Base-by-base conservation (phyloP, 2,797 vertebrate species). In the Strix occidentalis region DNA sequence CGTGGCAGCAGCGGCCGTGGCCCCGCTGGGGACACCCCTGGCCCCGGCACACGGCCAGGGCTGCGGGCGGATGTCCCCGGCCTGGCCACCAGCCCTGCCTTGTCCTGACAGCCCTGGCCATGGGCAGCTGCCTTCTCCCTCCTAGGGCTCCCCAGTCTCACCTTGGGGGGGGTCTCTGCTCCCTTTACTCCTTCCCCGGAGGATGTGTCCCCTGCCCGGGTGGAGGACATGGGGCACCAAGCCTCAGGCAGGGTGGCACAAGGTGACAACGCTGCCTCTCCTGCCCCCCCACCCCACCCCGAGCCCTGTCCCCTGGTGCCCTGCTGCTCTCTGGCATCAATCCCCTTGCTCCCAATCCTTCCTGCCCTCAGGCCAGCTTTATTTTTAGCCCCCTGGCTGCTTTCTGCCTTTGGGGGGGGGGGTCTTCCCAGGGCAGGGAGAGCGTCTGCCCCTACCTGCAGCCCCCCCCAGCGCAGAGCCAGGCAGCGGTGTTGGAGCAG, bases 301-400 rank as follows among this genome's bases (percentile, higher is more conserved):
- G 12, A 13, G 39, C 31, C 17, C 45, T 63, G 90, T 82, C 92
- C 92, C 79, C 39, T 4, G 0, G 17, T 61, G 90, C 82, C 74
- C 84, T 1, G 25, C 18, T 45, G 25, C 18, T 45, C 29, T 3
- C 56, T 81, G 81, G 60, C 91, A 91, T 60, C 96, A 84, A 65
- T 95, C 93, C 87, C 84, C 72, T 86, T 8, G 33, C 69, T 86
- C 84, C 74, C 87, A 84, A 82, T 91, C 91, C 87, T 43, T 57
- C 6, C 9, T 89, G 84, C 48, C 35, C 24, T 25, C 18, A 4
- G 89, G 74, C 43, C 81, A 6, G 8, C 41, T 20, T 64, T 87
- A 91, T 95, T 94, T 96, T 89, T 96, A 94, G 89, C 45, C 78
- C 65, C 46, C 46, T 7, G 48, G 80, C 72, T 58, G 14, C 76